These are phyloP conservation scores for Trichacis sp. DNA, from an alignment of 2,888 invertebrate species.

Conservation along the genomic window DNA sequence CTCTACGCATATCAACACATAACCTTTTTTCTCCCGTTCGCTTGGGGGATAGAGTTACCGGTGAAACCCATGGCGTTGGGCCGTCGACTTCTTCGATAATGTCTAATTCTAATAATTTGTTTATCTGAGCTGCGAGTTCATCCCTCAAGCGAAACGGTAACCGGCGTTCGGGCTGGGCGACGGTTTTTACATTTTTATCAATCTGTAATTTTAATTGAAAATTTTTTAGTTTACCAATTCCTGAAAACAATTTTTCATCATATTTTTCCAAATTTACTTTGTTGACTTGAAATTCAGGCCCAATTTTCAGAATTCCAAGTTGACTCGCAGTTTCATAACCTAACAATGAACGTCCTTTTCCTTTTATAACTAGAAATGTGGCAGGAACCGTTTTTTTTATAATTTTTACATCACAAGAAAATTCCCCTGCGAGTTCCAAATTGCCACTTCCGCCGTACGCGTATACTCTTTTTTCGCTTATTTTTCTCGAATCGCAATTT, in stretches of 20 bases:
- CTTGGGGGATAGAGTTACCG: conserved; percentile 51
- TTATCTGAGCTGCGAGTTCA: conserved; percentile 39
- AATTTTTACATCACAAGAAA: conserved; percentile 36
- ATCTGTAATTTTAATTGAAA: conserved; percentile 48
- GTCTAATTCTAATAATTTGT: conserved; percentile 43
- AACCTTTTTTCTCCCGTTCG: conserved; percentile 37
- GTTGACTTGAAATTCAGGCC: conserved; percentile 20
- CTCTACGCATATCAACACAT: conserved; percentile 43
- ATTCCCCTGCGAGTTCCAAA: conserved; percentile 42
- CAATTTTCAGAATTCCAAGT: conserved; percentile 43
- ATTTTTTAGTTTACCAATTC: conserved; percentile 51
- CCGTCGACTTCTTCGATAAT: conserved; percentile 49
- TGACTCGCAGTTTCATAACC: conserved; percentile 42
- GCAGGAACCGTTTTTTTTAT: conserved; percentile 12
- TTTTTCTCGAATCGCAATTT: conserved; percentile 23
- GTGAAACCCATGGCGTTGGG: conserved; percentile 48
- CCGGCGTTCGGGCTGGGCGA: conserved; percentile 31
- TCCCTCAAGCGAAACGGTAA: conserved; percentile 33
- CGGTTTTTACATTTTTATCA: conserved; percentile 29
- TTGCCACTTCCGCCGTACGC: conserved; percentile 41
- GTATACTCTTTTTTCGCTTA: conserved; percentile 27
- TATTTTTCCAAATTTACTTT: background rate
- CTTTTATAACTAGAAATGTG: conserved; percentile 37
- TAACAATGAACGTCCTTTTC: conserved; percentile 28
- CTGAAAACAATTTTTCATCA: background rate